Evolutionary conservation across 1,140 invertebrate species (phyloP), one percentile per base, ranked within the genome.

Genomic region (Solenopsis fugax): DNA sequence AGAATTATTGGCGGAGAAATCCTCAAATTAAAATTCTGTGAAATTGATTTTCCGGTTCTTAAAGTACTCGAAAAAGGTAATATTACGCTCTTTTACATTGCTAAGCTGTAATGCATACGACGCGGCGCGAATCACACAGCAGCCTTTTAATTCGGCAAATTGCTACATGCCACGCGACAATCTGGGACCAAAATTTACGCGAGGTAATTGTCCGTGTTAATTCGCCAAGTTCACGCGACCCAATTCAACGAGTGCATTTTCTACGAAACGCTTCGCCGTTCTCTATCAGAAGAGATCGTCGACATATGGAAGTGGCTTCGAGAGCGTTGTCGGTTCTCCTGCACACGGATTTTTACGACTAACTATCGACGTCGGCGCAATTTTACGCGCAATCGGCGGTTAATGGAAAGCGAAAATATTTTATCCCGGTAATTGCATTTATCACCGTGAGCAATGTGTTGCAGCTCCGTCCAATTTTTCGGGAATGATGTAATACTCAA

Each of bases 401-500:
- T 78, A 78, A 78, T 78, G 45, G 58, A 48, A 69, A 65, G 18
- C 16, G 75, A 78, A 78, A 78, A 78, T 77, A 77, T 78, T 45
- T 78, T 78, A 78, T 34, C 72, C 4, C 54, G n/a, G 24, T 78
- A 78, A 78, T 65, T 78, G 45, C 45, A 29, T 65, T 69, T 78
- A 50, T 29, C 12, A 10, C 24, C 45, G 6, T 60, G 48, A 65
- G 60, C 41, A 65, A 62, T 24, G 29, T 16, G 24, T 75, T 34
- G 37, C n/a, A 41, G 34, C n/a, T 34, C 41, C 41, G 41, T 62
- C 41, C 41, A 64, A 48, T 21, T 62, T 78, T 78, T 56, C 6
- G 58, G 24, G 18, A 45, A 78, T 50, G 45, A 78, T 78, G 58
- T 41, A 78, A 77, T 24, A 12, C 29, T 45, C 21, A 34, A 18